Evolutionary conservation across 1,140 invertebrate genomes (phyloP), one percentile per base, ranked within the genome.

Genomic region (Drosophila ogumai): DNA sequence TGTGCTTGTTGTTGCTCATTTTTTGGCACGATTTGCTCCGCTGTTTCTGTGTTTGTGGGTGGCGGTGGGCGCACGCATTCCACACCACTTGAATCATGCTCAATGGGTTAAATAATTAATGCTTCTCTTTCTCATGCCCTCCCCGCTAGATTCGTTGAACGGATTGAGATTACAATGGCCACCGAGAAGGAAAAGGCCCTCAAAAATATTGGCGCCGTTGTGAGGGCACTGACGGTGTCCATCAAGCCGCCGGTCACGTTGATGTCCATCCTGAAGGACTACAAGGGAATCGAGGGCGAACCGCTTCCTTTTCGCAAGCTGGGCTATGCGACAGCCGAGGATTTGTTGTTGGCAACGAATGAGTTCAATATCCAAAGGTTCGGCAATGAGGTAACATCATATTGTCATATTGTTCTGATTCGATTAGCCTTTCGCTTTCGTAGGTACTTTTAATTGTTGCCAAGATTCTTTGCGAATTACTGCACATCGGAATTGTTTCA

Each of bases 221-320:
- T 92, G 10, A 88, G 90, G 52, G 82, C 91, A 0, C 38, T 92
- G 3, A 77, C 90, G 36, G 86, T 73, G 43, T 91, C 90, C 17
- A 55, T 58, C 9, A 92, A 91, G 65, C 81, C 73, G 44, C 84
- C 90, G 32, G 77, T 80, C 36, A 55, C 49, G 40, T 50, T 92
- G 49, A 12, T 31, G 5, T 25, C 44, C 8, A 63, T 92, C 12
- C 28, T 86, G 22, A 52, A 32, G 0, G 91, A 92, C 49, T 92
- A 91, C 57, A 12, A 6, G 1, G 57, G 52, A 19, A 41, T 84
- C 9, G 91, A 92, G 40, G 60, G 80, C 3, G 46, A 50, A n/a
- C n/a, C 50, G 0, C 46, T 92, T 6, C 79, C 87, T 8, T 91
- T 38, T 52, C 69, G 43, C 17, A 28, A 52, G 5, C 34, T 85